Evolutionary conservation across 1,140 invertebrate species (phyloP).

Genomic region (Geopemphigus sp.): DNA sequence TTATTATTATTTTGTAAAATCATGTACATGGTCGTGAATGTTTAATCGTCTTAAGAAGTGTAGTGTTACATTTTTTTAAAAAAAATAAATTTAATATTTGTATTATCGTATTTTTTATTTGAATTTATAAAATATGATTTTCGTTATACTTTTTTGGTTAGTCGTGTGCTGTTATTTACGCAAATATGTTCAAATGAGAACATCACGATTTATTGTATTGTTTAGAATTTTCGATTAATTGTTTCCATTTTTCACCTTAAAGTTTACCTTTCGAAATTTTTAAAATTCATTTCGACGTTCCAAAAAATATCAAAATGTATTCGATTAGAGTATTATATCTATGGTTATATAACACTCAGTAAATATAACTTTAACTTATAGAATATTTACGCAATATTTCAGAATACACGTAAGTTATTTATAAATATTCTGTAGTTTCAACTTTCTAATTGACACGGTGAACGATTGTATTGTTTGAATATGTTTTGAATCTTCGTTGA

Average conservation of each 20-base stretch:
- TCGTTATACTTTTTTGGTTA: background rate
- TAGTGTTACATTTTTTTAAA: constrained; percentile 37
- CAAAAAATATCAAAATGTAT: no score
- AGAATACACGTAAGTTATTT: background rate
- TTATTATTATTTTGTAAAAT: constrained; percentile 31
- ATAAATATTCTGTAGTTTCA: background rate
- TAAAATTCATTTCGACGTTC: no score
- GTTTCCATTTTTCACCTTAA: no score
- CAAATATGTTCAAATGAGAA: background rate
- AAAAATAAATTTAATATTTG: constrained; percentile 31
- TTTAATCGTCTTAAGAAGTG: constrained; percentile 14
- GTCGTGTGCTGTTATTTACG: background rate
- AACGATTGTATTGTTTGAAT: background rate
- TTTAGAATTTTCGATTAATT: no score
- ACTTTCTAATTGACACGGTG: background rate
- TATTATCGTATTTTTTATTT: constrained; percentile 29
- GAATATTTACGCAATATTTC: no score
- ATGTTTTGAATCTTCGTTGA: no score
- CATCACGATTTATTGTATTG: no score
- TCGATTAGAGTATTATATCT: no score
- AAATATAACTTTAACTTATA: no score
- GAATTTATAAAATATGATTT: background rate
- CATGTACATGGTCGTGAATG: constrained; percentile 31
- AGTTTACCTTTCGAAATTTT: no score
- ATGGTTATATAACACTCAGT: no score